Evolutionary conservation across 2,888 invertebrate species (phyloP).

Genomic region (Therioaphis trifolii): DNA sequence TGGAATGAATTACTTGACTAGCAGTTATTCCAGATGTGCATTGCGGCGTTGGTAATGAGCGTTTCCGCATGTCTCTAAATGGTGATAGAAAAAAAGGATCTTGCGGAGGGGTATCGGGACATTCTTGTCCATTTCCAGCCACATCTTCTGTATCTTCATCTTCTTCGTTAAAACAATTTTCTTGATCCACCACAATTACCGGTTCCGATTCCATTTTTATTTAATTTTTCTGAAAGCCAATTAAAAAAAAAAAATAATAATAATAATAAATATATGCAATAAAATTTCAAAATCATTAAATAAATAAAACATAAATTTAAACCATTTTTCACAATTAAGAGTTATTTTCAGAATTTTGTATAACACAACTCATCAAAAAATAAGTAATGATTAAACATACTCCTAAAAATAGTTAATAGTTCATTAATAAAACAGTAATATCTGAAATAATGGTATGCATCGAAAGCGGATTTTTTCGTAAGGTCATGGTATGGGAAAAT

Average conservation of each 20-base stretch:
- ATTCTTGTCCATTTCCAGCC: constrained; percentile 29
- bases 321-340: no score
- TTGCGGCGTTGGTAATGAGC: constrained; percentile 85
- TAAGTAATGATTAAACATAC: no score
- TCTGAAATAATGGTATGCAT: no score
- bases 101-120: constrained; percentile 74
- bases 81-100: constrained; percentile 86
- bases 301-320: no score
- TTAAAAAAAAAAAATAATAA: constrained; percentile 2
- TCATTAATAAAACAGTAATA: no score
- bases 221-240: constrained; percentile 25
- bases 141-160: constrained; percentile 52
- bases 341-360: no score
- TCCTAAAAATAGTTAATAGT: no score
- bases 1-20: constrained; percentile 74
- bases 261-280: background rate
- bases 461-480: no score
- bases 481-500: background rate
- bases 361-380: no score
- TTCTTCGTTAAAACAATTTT: constrained; percentile 56
- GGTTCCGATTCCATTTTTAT: constrained; percentile 57
- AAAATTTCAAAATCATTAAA: no score
- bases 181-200: constrained; percentile 58
- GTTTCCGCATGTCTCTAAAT: constrained; percentile 83
- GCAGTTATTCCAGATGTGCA: constrained; percentile 88